Percentiles rank a stretch among this genome's conserved stretches.
These are phyloP conservation scores for Chelidonichthys spinosus DNA, from an alignment of 2,797 vertebrate species.

Conservation along the genomic window DNA sequence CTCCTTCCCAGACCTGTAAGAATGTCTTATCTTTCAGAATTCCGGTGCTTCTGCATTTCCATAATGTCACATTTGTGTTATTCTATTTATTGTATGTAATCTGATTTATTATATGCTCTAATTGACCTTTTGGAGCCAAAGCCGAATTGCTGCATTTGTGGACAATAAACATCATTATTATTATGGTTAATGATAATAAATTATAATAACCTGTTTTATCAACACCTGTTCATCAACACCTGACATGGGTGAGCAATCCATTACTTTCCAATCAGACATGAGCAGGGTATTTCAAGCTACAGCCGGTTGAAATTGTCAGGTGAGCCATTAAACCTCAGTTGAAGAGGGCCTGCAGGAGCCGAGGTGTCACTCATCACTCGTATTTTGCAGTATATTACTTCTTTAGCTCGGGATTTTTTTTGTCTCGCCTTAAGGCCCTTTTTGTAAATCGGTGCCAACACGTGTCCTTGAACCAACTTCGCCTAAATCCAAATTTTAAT, in stretches of 20 bases:
- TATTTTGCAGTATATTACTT: slow-evolving; percentile 35
- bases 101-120: background rate
- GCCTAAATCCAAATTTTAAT: slow-evolving; percentile 60
- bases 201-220: slow-evolving; percentile 5
- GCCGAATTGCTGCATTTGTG: background rate
- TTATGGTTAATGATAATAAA: background rate
- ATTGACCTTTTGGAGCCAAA: background rate
- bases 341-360: slow-evolving; percentile 39
- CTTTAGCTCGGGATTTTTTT: slow-evolving; percentile 47
- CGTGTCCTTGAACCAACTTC: slow-evolving; percentile 69
- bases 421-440: slow-evolving; percentile 43
- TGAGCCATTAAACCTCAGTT: slow-evolving; percentile 61
- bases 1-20: slow-evolving; percentile 7
- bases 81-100: background rate
- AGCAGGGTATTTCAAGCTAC: slow-evolving; percentile 35
- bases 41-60: background rate
- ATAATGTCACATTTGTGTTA: background rate
- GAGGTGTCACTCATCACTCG: slow-evolving; percentile 32
- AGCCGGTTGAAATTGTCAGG: slow-evolving; percentile 51
- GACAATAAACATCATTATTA: background rate
- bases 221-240: slow-evolving; percentile 6
- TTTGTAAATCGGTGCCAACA: slow-evolving; percentile 56
- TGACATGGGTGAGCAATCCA: slow-evolving; percentile 29
- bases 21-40: slow-evolving; percentile 15
- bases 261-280: slow-evolving; percentile 25